Conservation (phyloP, 2,113 vertebrate species). For the Phaethon lepturus region DNA sequence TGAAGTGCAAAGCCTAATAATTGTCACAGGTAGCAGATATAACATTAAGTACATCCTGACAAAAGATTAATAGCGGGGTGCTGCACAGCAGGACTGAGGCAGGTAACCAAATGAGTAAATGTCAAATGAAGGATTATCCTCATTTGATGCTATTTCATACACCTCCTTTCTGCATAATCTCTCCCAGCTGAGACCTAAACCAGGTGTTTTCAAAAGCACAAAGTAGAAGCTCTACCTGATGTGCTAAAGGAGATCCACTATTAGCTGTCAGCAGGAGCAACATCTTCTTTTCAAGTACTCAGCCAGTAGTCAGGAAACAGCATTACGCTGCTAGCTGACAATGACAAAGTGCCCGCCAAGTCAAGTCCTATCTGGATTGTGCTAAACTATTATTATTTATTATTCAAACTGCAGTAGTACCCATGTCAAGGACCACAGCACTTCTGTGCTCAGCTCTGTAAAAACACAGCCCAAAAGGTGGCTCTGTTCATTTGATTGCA, state of each 20-base stretch:
- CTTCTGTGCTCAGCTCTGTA: not conserved
- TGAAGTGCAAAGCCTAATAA: slow-evolving; percentile 50
- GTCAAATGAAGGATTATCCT: slow-evolving; percentile 65
- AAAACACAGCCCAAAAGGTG: not conserved
- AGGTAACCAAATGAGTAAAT: slow-evolving; percentile 66
- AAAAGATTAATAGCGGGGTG: slow-evolving; percentile 64
- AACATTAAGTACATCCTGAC: slow-evolving; percentile 59
- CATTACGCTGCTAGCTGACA: slow-evolving; percentile 19
- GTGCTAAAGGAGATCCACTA: slow-evolving; percentile 54
- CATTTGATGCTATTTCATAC: slow-evolving; percentile 38
- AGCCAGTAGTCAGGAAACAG: slow-evolving; percentile 12
- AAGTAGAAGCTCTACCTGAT: slow-evolving; percentile 46
- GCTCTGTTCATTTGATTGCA: not conserved
- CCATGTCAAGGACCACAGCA: not conserved
- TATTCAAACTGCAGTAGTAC: not conserved
- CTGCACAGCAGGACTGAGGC: slow-evolving; percentile 37
- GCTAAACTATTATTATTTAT: slow-evolving; percentile 10
- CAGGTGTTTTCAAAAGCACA: slow-evolving; percentile 64
- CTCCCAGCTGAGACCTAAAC: slow-evolving; percentile 41
- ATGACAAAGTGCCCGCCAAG: not conserved
- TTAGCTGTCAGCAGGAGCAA: slow-evolving; percentile 48
- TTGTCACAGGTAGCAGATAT: slow-evolving; percentile 49
- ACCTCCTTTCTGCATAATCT: slow-evolving; percentile 44
- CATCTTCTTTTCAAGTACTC: slow-evolving; percentile 51
- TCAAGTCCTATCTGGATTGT: not conserved